Evolutionary conservation across 2,888 invertebrate species (phyloP).

Genomic region (Callosobruchus maculatus): DNA sequence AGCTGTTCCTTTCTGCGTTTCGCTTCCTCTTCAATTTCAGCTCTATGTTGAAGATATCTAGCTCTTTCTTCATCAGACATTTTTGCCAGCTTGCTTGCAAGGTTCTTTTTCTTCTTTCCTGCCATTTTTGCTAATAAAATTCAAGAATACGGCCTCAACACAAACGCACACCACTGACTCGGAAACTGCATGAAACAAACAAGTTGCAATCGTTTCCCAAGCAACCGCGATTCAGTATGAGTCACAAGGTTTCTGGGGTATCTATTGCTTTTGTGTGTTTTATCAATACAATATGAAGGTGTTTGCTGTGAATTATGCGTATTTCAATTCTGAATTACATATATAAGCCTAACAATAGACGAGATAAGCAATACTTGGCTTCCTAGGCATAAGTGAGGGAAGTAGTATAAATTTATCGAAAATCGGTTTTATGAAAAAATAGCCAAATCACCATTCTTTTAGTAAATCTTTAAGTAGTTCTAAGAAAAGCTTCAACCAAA

Average conservation of each 20-base stretch:
- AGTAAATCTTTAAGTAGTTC: too few relatives aligned
- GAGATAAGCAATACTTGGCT: too few relatives aligned
- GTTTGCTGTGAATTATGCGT: too few relatives aligned
- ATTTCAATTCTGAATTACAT: too few relatives aligned
- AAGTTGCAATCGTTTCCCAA: neutral
- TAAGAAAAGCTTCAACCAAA: too few relatives aligned
- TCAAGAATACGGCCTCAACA: neutral
- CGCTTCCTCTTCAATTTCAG: constrained; percentile 79
- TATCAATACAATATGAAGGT: too few relatives aligned
- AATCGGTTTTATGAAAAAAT: too few relatives aligned
- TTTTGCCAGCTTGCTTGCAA: constrained; percentile 71
- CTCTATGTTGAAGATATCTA: constrained; percentile 75
- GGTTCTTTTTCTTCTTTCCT: constrained; percentile 62
- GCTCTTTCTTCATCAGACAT: constrained; percentile 84
- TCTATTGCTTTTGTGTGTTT: neutral
- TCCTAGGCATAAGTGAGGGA: too few relatives aligned
- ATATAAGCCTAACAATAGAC: too few relatives aligned
- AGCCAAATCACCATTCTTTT: too few relatives aligned
- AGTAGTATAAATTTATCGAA: too few relatives aligned
- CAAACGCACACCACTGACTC: neutral
- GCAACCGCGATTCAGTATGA: neutral
- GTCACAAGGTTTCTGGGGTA: neutral
- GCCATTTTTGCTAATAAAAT: constrained; percentile 38
- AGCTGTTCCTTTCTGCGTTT: constrained; percentile 75
- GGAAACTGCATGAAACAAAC: neutral